Evolutionary conservation across 2,797 vertebrate genomes (phyloP), one percentile per base, ranked within the genome.

Genomic region (Champsocephalus gunnari): DNA sequence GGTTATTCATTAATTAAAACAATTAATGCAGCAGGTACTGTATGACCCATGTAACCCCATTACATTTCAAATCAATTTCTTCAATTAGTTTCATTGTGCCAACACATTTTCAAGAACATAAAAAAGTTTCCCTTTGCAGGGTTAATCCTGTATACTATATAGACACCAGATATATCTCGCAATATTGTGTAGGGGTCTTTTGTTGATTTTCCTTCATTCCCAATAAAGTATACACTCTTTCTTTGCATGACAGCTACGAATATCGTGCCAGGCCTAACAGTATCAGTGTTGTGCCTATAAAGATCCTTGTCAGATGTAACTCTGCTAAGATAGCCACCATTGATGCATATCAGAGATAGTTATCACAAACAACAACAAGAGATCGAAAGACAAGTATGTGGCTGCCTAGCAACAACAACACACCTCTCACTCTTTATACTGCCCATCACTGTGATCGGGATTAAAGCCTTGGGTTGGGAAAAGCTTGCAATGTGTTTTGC

Each of bases 281-380:
- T 77, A n/a, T 69, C 64, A n/a, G 1, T 48, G 60, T 50, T n/a
- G 34, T 49, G 21, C 45, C 63, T 66, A 54, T 61, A 73, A 75
- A 81, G 41, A 80, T 74, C n/a, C 50, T 34, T 58, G 19, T 38
- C 32, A 80, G 72, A 76, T 74, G 72, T 59, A 73, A 55, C 57
- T 68, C 57, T 57, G 74, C 73, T 79, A 24, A 41, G 67, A 77
- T 81, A 49, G 60, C 62, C 61, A 55, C 65, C 77, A 54, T 49
- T 81, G 73, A 87, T 73, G 60, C 24, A 71, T 73, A 79, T 85
- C 43, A 54, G 57, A 68, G 62, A 71, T 38, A 50, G 50, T 55
- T 72, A 53, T 75, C 62, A 45, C 43, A 51, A 59, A 79, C 9
- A 62, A 13, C 7, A 3, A 57, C 55, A 43, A 47, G 55, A 71